phyloP scores from a whole-genome alignment of 2,797 vertebrate species.

The Brotula barbata region DNA sequence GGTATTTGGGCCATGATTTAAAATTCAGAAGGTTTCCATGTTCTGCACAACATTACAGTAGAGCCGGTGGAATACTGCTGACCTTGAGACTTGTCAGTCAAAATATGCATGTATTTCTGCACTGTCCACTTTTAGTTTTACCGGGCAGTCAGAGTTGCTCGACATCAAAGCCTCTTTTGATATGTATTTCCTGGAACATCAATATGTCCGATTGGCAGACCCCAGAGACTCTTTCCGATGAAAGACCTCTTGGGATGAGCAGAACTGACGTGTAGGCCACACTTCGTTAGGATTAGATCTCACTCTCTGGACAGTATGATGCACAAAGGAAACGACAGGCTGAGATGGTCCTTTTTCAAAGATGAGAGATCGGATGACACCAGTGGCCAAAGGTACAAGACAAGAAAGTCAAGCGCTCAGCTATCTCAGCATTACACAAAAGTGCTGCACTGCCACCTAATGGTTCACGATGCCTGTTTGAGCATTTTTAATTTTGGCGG shows the following conservation, averaged over 20 bases:
- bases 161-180: constrained; percentile 73
- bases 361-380: constrained; percentile 37
- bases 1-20: constrained; percentile 38
- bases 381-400: constrained; percentile 4
- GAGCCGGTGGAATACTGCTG: constrained; percentile 30
- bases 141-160: constrained; percentile 24
- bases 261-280: constrained; percentile 51
- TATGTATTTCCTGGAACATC: constrained; percentile 66
- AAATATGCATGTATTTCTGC: constrained; percentile 42
- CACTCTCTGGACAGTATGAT: constrained; percentile 47
- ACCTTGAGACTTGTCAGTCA: constrained; percentile 67
- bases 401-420: constrained; percentile 10
- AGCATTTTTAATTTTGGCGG: not conserved
- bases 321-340: constrained; percentile 39
- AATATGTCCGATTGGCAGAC: constrained; percentile 51
- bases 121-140: constrained; percentile 30
- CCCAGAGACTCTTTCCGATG: constrained; percentile 52
- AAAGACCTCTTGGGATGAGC: constrained; percentile 43
- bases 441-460: constrained; percentile 73
- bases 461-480: constrained; percentile 47
- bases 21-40: constrained; percentile 50
- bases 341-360: constrained; percentile 34
- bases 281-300: constrained; percentile 68
- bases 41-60: constrained; percentile 42
- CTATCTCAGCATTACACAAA: constrained; percentile 18